Conservation (phyloP, 2,888 invertebrate species). For the Acanthosepion esculentum region DNA sequence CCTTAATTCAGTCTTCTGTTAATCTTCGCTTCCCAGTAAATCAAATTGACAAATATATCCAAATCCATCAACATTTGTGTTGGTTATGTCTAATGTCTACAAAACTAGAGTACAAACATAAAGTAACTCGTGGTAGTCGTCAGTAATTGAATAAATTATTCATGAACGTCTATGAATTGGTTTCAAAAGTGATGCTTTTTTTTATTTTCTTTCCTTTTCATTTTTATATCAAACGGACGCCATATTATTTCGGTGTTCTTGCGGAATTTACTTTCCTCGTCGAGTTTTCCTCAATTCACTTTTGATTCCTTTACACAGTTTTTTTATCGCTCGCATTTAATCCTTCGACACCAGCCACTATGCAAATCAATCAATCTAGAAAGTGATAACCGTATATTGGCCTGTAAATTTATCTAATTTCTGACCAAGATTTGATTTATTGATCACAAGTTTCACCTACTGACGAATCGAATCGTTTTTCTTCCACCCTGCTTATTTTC, state of each 20-base stretch:
- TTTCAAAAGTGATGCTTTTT: not conserved
- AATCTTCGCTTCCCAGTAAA: too few relatives aligned
- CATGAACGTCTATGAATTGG: not conserved
- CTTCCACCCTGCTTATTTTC: too few relatives aligned
- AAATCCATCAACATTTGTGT: too few relatives aligned
- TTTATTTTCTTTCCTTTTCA: not conserved
- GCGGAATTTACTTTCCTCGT: not conserved
- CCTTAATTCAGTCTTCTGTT: too few relatives aligned
- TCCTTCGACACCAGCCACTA: not conserved
- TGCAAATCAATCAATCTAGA: not conserved
- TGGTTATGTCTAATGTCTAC: too few relatives aligned
- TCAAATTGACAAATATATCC: too few relatives aligned
- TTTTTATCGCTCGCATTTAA: not conserved
- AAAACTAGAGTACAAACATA: not conserved
- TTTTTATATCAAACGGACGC: not conserved
- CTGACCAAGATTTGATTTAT: not conserved
- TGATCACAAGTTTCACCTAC: not conserved
- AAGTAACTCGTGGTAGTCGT: not conserved
- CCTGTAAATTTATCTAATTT: not conserved
- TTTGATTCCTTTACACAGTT: not conserved
- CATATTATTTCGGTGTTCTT: not conserved
- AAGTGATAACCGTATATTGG: not conserved
- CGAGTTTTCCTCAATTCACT: not conserved
- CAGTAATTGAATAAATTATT: slow-evolving; percentile 10
- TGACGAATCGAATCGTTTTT: too few relatives aligned